Conservation (phyloP, 2,113 vertebrate genomes). For the Oreotragus oreotragus region DNA sequence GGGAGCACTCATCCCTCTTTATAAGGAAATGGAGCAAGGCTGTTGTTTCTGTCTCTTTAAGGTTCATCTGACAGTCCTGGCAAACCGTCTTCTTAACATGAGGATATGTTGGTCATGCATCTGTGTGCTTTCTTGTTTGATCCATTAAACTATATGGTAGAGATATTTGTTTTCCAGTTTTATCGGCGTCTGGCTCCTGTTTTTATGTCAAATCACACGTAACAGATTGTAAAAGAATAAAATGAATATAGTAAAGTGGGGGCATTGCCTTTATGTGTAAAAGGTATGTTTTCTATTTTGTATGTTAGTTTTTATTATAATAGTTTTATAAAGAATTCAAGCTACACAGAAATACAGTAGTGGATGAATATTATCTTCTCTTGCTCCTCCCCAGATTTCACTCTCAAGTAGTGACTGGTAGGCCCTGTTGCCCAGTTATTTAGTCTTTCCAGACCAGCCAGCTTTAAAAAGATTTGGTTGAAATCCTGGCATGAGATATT, state of each 20-base stretch:
- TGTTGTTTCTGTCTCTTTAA: constrained; percentile 39
- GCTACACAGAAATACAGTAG: background rate
- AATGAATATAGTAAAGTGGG: background rate
- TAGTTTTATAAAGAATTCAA: background rate
- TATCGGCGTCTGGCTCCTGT: background rate
- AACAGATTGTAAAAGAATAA: background rate
- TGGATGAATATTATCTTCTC: background rate
- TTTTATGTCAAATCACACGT: background rate
- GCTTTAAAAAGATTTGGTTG: background rate
- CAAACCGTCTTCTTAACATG: constrained; percentile 35
- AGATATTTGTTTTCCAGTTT: constrained; percentile 18
- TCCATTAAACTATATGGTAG: constrained; percentile 18
- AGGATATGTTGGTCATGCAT: constrained; percentile 11
- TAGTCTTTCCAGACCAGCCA: background rate
- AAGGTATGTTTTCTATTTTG: background rate
- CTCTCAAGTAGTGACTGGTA: background rate
- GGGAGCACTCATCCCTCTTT: background rate
- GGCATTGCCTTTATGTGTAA: background rate
- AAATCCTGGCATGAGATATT: background rate
- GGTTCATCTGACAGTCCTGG: constrained; percentile 41
- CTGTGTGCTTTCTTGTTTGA: constrained; percentile 44
- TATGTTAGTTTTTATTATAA: background rate
- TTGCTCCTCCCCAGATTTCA: background rate
- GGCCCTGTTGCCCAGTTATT: background rate
- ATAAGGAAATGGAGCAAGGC: background rate